Evolutionary conservation across 2,888 invertebrate species (phyloP), one percentile per base, ranked within the genome.

Genomic region (Isotomurus palustris): DNA sequence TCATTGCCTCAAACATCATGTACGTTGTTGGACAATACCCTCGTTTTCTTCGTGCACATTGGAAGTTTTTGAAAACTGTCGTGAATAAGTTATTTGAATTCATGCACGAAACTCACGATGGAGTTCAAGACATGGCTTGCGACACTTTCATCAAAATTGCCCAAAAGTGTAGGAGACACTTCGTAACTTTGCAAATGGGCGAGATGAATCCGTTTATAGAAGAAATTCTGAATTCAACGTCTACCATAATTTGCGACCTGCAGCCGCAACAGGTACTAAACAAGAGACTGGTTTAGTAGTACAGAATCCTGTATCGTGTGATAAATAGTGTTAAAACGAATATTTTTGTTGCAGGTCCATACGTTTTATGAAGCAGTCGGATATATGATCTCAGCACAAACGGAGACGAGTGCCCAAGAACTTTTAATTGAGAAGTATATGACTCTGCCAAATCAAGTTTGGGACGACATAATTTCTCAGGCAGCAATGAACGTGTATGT

Each of bases 71-170:
- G 65, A 99, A 99, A 81, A 99, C 99, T 50, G 99, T 99, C 73
- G 96, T 99, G 60, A 99, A 97, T 80, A 99, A 99, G 80, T 82
- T 99, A 56, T 99, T 99, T 79, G 99, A 99, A 79, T 99, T 99
- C 77, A 99, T 99, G 99, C 99, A 99, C 76, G 84, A 99, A 80
- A 96, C 96, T 54, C 99, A 99, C 76, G 99, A 97, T 76, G 99
- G 99, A 72, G 99, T 99, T 27, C 97, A 99, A 78, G 99, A 99
- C 74, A 99, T 99, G 99, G 99, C 99, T 60, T 99, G 99, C 81
- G 99, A 99, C 79, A 99, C 99, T 38, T 99, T 99, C 76, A 99
- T 99, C 71, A 99, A 99, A 80, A 99, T 99, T 27, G 94, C 99
- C 28, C 83, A 94, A 72, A 99, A 99, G 78, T 99, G 99, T 78